Base-by-base conservation (phyloP, 2,797 vertebrate genomes). In the Sebastes glaucus region DNA sequence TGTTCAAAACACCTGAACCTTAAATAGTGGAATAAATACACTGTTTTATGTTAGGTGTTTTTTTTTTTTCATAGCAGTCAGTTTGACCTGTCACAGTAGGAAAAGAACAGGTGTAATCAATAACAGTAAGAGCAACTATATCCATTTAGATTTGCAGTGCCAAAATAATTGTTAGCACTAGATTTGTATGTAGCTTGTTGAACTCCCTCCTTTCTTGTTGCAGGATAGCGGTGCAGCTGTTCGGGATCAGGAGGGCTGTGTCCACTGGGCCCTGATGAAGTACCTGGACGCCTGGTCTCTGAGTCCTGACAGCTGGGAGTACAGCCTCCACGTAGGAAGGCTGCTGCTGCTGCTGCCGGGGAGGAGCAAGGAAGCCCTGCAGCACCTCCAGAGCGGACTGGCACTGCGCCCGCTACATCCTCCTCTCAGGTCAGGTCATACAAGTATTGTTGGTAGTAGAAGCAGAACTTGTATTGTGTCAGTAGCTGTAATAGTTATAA, bases 211-310 rank as follows among this genome's bases (percentile, higher is more conserved):
- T 18, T 7, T 59, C 22, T 66, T 61, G 11, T 72, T 79, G 68
- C 57, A 94, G 88, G 80, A 84, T 10, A 73, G 78, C 55, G 75
- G 84, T 53, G 75, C 83, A 57, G 80, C 80, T 4, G 27, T 86
- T 74, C 77, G 8, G 35, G 91, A 94, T 22, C 88, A 94, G 53
- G 91, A 93, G 82, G 91, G 80, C 72, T 84, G 59, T n/a, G 23
- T 94, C 32, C 87, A 92, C 57, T 82, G 55, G 55, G 93, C 94
- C 67, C 86, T 95, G 77, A 80, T 94, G 73, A 96, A 95, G 85
- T 95, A 95, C 88, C 87, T 94, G 91, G 95, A 96, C 11, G 94
- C 95, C 79, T 95, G 94, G 91, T 91, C 84, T 38, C 73, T 96
- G 84, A 92, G 87, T 65, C 92, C 91, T n/a, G 89, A 93, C 72